A percentile compares a stretch with the other conserved stretches of the same genome.
phyloP scores from a whole-genome alignment of 2,797 vertebrate species.

The Thamnophis elegans region DNA sequence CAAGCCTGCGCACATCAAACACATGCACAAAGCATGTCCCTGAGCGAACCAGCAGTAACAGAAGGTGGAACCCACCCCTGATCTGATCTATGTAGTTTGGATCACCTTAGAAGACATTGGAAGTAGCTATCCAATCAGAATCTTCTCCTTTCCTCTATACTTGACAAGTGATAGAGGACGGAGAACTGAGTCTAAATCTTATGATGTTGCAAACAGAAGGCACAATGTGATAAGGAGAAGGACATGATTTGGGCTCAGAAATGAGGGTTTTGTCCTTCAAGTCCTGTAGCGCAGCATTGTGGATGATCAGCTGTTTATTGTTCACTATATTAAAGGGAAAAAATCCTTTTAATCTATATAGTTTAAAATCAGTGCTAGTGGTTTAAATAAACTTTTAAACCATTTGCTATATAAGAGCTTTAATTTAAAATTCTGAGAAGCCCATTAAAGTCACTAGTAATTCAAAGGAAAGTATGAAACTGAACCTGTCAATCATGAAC shows the following conservation, averaged over 20 bases:
- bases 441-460: slow-evolving; percentile 4
- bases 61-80: too few species aligned
- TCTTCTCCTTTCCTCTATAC: neutral
- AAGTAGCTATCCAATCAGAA: neutral
- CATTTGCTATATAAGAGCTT: neutral
- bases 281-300: neutral
- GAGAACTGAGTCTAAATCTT: neutral
- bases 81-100: neutral
- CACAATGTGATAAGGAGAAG: neutral
- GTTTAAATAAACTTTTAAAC: neutral
- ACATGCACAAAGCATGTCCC: too few species aligned
- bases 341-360: neutral
- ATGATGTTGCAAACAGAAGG: neutral
- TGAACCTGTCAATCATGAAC: neutral
- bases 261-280: neutral
- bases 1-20: too few species aligned
- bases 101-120: neutral
- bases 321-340: neutral
- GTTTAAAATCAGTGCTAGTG: neutral
- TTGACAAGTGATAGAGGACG: neutral
- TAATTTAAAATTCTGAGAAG: slow-evolving; percentile 8
- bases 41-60: too few species aligned
- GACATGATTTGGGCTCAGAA: neutral
- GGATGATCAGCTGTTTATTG: neutral
- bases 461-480: slow-evolving; percentile 5